Evolutionary conservation across 2,888 invertebrate species (phyloP).

Genomic region (Melangyna quadrimaculata): DNA sequence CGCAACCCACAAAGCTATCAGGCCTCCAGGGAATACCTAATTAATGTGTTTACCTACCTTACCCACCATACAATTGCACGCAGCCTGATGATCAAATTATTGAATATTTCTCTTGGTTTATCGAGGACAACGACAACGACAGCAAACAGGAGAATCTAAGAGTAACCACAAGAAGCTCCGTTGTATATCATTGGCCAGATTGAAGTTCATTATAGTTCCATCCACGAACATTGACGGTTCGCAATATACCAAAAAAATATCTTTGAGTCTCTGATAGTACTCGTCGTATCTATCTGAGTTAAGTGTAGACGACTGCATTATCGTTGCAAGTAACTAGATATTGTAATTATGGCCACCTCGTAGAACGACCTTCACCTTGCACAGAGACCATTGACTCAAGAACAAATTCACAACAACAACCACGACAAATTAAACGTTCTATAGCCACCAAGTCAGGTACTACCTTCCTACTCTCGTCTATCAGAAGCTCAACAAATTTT

Average conservation of each 20-base stretch:
- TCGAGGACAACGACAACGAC: slow-evolving; percentile 4
- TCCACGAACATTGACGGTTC: slow-evolving; percentile 61
- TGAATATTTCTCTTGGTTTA: slow-evolving; percentile 7
- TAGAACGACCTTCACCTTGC: slow-evolving; percentile 71
- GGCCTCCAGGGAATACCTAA: slow-evolving; percentile 21
- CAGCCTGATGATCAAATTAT: slow-evolving; percentile 36
- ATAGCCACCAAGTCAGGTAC: slow-evolving; percentile 30
- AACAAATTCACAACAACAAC: slow-evolving; percentile 13
- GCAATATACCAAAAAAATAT: not conserved
- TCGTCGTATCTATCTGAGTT: not conserved
- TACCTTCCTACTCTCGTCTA: slow-evolving; percentile 8
- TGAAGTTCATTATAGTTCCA: slow-evolving; percentile 60
- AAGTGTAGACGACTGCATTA: slow-evolving; percentile 19
- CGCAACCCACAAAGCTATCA: slow-evolving; percentile 8
- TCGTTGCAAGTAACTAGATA: slow-evolving; percentile 15
- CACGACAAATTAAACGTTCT: slow-evolving; percentile 24
- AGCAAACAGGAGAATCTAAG: slow-evolving; percentile 24
- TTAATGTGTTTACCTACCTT: slow-evolving; percentile 23
- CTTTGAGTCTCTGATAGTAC: slow-evolving; percentile 2
- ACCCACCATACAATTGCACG: not conserved
- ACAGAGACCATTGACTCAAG: slow-evolving; percentile 56
- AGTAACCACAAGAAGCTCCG: slow-evolving; percentile 50
- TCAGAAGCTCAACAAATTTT: slow-evolving; percentile 2
- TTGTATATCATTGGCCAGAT: slow-evolving; percentile 18
- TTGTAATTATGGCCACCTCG: slow-evolving; percentile 44